Evolutionary conservation across 2,113 vertebrate genomes (phyloP).

Genomic region (Athene cunicularia): DNA sequence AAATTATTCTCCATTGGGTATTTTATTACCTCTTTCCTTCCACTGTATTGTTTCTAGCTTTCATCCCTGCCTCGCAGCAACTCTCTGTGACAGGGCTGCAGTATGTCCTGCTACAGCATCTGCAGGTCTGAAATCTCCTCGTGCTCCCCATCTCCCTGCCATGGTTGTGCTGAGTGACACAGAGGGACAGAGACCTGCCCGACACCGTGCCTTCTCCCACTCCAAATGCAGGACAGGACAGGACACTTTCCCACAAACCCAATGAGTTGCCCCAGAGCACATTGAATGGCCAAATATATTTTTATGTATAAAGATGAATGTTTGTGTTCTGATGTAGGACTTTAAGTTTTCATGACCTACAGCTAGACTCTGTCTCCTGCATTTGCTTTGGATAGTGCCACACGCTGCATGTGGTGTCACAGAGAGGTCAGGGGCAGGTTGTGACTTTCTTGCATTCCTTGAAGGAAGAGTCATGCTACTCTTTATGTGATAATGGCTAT

Average conservation of each 20-base stretch:
- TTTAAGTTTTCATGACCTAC: background rate
- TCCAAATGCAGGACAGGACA: background rate
- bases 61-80: background rate
- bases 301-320: background rate
- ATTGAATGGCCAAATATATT: accelerated
- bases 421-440: accelerated
- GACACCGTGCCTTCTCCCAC: accelerated
- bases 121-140: background rate
- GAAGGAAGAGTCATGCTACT: accelerated
- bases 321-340: background rate
- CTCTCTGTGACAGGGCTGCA: background rate
- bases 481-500: background rate
- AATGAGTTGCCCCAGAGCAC: background rate
- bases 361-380: accelerated
- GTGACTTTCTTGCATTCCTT: background rate
- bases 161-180: background rate
- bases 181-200: background rate
- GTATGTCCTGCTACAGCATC: background rate
- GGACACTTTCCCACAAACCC: background rate
- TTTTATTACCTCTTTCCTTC: background rate
- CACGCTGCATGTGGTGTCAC: accelerated
- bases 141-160: background rate
- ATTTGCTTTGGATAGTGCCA: background rate
- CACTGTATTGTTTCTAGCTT: background rate
- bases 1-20: background rate